Conservation (phyloP, 1,140 invertebrate species). For the Saccostrea cuccullata region DNA sequence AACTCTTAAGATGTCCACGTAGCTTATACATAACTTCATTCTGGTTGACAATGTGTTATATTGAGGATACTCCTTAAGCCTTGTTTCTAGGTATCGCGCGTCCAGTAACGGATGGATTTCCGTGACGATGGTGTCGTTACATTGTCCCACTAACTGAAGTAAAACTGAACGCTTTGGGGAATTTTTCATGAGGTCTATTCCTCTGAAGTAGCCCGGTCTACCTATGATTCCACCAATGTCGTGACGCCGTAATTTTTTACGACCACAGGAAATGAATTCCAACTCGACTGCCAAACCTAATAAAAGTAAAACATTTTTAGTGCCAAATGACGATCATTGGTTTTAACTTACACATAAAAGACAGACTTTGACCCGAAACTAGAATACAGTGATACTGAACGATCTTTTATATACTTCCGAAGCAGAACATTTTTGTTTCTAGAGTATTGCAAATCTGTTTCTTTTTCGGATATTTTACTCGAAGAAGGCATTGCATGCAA, state of each 20-base stretch:
- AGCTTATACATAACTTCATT: not conserved
- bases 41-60: not conserved
- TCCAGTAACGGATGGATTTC: not conserved
- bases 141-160: constrained; percentile 3
- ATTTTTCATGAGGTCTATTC: constrained; percentile 14
- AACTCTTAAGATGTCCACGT: not conserved
- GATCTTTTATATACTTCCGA: too few relatives aligned
- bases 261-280: not conserved
- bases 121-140: not conserved
- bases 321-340: too few relatives aligned
- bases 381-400: too few relatives aligned
- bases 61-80: not conserved
- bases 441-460: too few relatives aligned
- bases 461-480: too few relatives aligned
- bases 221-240: not conserved
- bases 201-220: not conserved
- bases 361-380: too few relatives aligned
- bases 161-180: not conserved
- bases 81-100: not conserved
- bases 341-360: too few relatives aligned
- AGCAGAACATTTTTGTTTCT: too few relatives aligned
- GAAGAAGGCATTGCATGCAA: too few relatives aligned
- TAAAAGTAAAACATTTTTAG: not conserved
- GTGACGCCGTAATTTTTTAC: not conserved
- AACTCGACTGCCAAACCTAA: not conserved